These are phyloP conservation scores for Sussaba pulchella DNA, from an alignment of 2,888 invertebrate genomes.

Conservation along the genomic window DNA sequence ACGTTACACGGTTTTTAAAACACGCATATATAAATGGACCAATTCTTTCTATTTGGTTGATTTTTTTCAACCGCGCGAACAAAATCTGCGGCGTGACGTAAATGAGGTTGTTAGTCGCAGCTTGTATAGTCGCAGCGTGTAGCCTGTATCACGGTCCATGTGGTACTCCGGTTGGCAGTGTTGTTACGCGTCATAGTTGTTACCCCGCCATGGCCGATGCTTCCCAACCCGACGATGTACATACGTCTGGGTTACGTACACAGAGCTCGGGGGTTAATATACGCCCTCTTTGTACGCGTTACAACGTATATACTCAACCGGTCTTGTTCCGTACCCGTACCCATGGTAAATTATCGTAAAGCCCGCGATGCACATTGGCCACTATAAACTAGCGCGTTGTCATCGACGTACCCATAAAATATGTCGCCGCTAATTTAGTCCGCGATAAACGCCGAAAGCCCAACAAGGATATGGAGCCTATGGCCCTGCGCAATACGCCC, in stretches of 20 bases:
- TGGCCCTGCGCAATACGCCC: slow-evolving; percentile 2
- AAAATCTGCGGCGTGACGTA: slow-evolving; percentile 55
- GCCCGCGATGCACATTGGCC: slow-evolving; percentile 51
- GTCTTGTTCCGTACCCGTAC: slow-evolving; percentile 11
- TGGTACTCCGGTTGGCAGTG: slow-evolving; percentile 30
- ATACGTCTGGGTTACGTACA: background rate
- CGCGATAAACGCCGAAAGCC: slow-evolving; percentile 66
- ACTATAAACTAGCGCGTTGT: slow-evolving; percentile 65
- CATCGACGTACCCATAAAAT: slow-evolving; percentile 66
- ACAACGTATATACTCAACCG: slow-evolving; percentile 7
- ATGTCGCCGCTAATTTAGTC: slow-evolving; percentile 67
- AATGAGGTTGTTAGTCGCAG: slow-evolving; percentile 64
- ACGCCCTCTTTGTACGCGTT: slow-evolving; percentile 2
- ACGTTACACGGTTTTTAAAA: slow-evolving; percentile 17
- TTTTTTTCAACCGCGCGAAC: slow-evolving; percentile 38
- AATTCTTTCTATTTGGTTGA: slow-evolving; percentile 55
- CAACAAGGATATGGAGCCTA: slow-evolving; percentile 62
- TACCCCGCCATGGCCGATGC: slow-evolving; percentile 49
- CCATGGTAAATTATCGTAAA: slow-evolving; percentile 40
- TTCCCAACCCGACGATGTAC: background rate
- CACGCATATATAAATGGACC: background rate
- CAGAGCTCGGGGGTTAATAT: background rate
- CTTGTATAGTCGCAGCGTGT: slow-evolving; percentile 44
- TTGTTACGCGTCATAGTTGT: slow-evolving; percentile 58
- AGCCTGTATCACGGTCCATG: slow-evolving; percentile 41